Percentiles rank a stretch among this genome's conserved stretches.
phyloP scores from a whole-genome alignment of 2,888 invertebrate species.

The Platycheirus albimanus region DNA sequence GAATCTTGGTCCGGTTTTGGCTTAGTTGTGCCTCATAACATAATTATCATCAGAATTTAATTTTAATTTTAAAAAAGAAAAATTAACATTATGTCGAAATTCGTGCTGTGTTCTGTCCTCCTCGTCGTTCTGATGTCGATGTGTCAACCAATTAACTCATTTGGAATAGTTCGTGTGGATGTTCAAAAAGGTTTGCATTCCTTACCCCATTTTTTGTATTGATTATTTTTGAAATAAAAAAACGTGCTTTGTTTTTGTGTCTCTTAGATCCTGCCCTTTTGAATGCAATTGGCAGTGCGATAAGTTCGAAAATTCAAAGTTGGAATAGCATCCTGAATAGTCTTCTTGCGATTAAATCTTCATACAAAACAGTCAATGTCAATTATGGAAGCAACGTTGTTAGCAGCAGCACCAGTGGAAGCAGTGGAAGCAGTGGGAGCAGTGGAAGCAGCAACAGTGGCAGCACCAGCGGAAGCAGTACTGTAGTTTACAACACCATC shows the following conservation, averaged over 20 bases:
- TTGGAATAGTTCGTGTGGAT: conserved; percentile 55
- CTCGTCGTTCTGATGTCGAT: conserved; percentile 45
- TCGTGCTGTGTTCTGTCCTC: conserved; percentile 43
- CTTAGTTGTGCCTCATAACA: conserved; percentile 26
- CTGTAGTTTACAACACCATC: neutral
- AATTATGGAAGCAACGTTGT: no score
- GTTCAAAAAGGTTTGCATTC: conserved; percentile 55
- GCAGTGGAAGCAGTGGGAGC: neutral
- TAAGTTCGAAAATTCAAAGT: conserved; percentile 51
- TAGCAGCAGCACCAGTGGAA: neutral
- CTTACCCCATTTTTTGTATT: no score
- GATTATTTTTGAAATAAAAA: no score
- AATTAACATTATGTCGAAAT: conserved; percentile 49
- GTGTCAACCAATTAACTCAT: conserved; percentile 45
- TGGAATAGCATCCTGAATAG: conserved; percentile 49
- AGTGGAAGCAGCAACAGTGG: neutral
- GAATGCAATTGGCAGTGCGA: conserved; percentile 42
- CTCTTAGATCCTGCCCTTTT: conserved; percentile 38
- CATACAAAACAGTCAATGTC: conserved; percentile 14
- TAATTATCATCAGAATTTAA: neutral
- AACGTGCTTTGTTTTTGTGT: no score
- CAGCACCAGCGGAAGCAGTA: neutral
- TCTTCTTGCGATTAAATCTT: conserved; percentile 28
- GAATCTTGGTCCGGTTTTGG: conserved; percentile 54
- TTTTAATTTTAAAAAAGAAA: no score